Evolutionary conservation across 2,888 invertebrate species (phyloP), one percentile per base, ranked within the genome.

Genomic region (Baronia brevicornis): DNA sequence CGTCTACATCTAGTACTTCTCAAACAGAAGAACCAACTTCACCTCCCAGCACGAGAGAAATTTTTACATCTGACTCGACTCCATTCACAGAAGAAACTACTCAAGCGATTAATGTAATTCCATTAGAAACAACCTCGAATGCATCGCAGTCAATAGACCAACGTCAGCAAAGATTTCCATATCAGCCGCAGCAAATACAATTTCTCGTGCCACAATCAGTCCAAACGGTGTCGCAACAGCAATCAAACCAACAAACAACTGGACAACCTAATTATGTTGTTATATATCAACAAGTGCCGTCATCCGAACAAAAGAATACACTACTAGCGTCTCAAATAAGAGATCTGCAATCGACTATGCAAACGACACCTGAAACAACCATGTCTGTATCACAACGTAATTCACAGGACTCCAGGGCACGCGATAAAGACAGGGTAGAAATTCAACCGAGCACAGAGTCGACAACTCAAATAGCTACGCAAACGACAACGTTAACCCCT

Each of bases 261-360:
- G 43, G 33, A 26, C 47, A 18, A 36, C 44, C 27, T 28, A 44
- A 25, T 36, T 56, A 12, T 53, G 49, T 39, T 6, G 27, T 41
- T 5, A 30, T 42, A 23, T 42, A 42, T 24, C 37, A 42, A 19
- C 42, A 39, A 35, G 27, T 35, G 12, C 39, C 38, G 5, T 23
- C 21, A 20, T 33, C 38, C 9, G 22, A 28, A 20, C 35, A 33
- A 29, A 33, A 36, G 7, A 25, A 28, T 11, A 29, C 40, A 1
- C 13, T 24, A 18, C 23, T 28, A n/a, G 18, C 21, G 26, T 17
- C 28, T 3, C 23, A 33, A 20, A 24, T 37, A 1, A 28, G 27
- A 35, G n/a, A n/a, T n/a, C n/a, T n/a, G n/a, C 22, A 18, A 17
- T 28, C 18, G 8, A 13, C 28, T 5, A 6, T 17, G 4, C 34